A percentile compares a stretch with the other conserved stretches of the same genome.
These are phyloP conservation scores for Lasioglossum lativentre DNA, from an alignment of 2,888 invertebrate species.

Conservation along the genomic window DNA sequence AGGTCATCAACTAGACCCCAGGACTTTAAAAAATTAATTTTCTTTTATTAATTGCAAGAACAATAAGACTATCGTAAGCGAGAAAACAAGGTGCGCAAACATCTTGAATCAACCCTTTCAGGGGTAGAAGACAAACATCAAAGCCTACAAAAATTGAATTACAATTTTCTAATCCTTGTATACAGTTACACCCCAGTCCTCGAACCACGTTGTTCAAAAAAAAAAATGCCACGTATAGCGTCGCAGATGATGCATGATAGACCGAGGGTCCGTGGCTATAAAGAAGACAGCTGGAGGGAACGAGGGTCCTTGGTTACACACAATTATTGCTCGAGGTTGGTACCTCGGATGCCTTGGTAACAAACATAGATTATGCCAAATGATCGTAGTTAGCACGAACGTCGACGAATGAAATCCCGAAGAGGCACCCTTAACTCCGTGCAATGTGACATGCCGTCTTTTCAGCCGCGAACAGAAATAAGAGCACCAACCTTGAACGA, in stretches of 20 bases:
- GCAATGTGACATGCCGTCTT: too few species aligned
- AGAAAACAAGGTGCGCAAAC: background rate
- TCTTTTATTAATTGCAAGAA: background rate
- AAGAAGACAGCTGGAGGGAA: background rate
- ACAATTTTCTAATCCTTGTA: background rate
- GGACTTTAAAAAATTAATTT: too few species aligned
- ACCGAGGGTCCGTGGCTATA: background rate
- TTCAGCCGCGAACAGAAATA: background rate
- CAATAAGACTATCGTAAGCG: background rate
- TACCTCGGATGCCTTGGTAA: too few species aligned
- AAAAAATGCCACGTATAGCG: background rate
- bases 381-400: too few species aligned
- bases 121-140: background rate
- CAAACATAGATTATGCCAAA: too few species aligned
- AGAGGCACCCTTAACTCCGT: too few species aligned
- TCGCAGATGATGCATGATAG: background rate
- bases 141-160: background rate
- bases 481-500: constrained; percentile 49
- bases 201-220: background rate
- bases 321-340: background rate
- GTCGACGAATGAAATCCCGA: too few species aligned
- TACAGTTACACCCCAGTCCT: background rate
- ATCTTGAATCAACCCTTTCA: background rate
- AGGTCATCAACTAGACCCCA: too few species aligned
- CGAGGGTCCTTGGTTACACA: background rate